phyloP scores from a whole-genome alignment of 2,888 invertebrate species.

The Sarcophaga rosellei region DNA sequence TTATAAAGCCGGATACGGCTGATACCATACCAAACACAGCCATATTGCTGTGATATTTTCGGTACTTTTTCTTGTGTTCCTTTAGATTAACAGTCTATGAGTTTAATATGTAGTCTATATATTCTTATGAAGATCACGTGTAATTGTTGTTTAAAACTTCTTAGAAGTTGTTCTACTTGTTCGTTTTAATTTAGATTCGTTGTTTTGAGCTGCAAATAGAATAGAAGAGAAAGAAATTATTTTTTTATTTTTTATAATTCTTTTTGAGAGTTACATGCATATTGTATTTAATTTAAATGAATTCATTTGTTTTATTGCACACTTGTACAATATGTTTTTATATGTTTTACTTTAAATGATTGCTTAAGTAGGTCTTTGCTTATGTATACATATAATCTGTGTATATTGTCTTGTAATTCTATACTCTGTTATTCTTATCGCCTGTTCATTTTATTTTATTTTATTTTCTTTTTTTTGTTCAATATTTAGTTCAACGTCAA shows the following conservation, averaged over 20 bases:
- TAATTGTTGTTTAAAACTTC: slow-evolving; percentile 16
- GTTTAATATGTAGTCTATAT: slow-evolving; percentile 19
- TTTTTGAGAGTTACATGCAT: not conserved
- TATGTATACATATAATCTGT: slow-evolving; percentile 14
- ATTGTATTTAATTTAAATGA: not conserved
- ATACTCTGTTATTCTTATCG: slow-evolving; percentile 60
- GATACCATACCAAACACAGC: slow-evolving; percentile 92
- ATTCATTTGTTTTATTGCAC: not conserved
- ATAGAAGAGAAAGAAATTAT: slow-evolving; percentile 20
- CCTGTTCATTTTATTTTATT: slow-evolving; percentile 1
- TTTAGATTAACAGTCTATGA: slow-evolving; percentile 24
- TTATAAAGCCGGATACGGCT: slow-evolving; percentile 94
- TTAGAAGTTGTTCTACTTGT: slow-evolving; percentile 38
- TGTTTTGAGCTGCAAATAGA: slow-evolving; percentile 50
- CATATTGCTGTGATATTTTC: slow-evolving; percentile 82
- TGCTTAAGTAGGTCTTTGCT: slow-evolving; percentile 47
- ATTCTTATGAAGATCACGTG: not conserved
- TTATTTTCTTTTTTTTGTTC: slow-evolving; percentile 4
- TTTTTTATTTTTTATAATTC: not conserved
- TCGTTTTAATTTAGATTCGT: not conserved
- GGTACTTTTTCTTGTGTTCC: slow-evolving; percentile 14
- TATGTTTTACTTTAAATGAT: slow-evolving; percentile 11
- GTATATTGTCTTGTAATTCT: slow-evolving; percentile 43
- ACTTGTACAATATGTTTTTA: not conserved
- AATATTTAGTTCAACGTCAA: slow-evolving; percentile 12